These are phyloP conservation scores for Pseudanteris insignis DNA, from an alignment of 2,888 invertebrate genomes.

Conservation along the genomic window DNA sequence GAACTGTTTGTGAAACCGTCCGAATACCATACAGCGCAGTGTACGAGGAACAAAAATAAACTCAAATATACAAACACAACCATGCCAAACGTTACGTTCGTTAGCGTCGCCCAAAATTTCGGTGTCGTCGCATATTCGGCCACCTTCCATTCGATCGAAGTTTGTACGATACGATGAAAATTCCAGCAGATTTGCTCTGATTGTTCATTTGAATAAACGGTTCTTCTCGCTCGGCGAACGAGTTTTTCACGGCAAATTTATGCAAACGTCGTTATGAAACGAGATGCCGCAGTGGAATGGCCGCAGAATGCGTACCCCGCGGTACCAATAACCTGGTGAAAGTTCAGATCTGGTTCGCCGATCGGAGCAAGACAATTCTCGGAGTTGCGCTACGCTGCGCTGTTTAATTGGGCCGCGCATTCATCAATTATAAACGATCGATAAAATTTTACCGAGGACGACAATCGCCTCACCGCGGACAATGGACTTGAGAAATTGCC, in stretches of 20 bases:
- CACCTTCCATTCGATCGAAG: too few relatives aligned
- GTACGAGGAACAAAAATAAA: too few relatives aligned
- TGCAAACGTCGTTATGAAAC: conserved; percentile 32
- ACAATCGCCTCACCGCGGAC: conserved; percentile 11
- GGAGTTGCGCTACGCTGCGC: conserved; percentile 26
- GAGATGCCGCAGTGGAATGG: conserved; percentile 19
- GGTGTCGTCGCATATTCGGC: too few relatives aligned
- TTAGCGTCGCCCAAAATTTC: too few relatives aligned
- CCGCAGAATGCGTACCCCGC: conserved; percentile 18
- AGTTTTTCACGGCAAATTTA: conserved; percentile 25
- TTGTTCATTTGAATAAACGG: too few relatives aligned
- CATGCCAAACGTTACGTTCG: too few relatives aligned
- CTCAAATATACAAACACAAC: too few relatives aligned
- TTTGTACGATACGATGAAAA: too few relatives aligned
- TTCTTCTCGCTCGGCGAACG: too few relatives aligned
- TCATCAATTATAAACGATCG: conserved; percentile 27
- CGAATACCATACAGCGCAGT: too few relatives aligned
- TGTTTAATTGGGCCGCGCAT: conserved; percentile 36
- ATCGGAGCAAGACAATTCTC: conserved; percentile 20
- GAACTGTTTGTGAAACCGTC: too few relatives aligned
- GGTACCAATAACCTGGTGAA: conserved; percentile 50
- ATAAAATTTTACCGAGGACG: conserved; percentile 27
- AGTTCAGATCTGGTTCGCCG: conserved; percentile 49
- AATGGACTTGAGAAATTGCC: conserved; percentile 20
- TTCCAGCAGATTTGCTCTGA: too few relatives aligned